Conservation (phyloP, 2,888 invertebrate species). For the Coleophora flavipennella region DNA sequence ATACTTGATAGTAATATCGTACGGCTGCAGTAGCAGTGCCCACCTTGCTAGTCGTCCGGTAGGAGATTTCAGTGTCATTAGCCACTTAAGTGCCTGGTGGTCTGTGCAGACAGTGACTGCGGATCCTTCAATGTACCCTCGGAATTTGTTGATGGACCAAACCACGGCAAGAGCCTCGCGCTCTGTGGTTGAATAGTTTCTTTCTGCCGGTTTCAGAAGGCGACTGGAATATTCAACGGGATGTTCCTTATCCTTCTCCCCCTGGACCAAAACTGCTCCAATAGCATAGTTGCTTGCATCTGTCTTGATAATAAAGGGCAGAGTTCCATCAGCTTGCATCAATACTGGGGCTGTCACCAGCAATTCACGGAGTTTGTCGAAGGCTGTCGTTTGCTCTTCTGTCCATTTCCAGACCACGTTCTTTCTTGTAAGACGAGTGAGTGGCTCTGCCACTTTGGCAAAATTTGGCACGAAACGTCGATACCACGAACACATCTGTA, state of each 20-base stretch:
- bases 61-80: conserved; percentile 30
- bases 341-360: conserved; percentile 9
- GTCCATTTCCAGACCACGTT: background rate
- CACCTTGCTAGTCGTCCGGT: conserved; percentile 42
- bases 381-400: background rate
- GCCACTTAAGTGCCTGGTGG: conserved; percentile 10
- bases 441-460: conserved; percentile 12
- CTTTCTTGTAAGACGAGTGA: conserved; percentile 12
- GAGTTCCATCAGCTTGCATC: conserved; percentile 8
- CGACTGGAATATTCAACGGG: conserved; percentile 21
- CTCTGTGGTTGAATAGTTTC: conserved; percentile 41
- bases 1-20: conserved; percentile 7
- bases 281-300: conserved; percentile 22
- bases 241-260: conserved; percentile 16
- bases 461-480: conserved; percentile 12
- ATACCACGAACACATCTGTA: conserved; percentile 14
- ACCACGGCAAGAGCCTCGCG: conserved; percentile 28
- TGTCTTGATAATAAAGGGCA: conserved; percentile 8
- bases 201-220: conserved; percentile 22
- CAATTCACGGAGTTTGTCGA: background rate
- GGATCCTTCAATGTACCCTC: conserved; percentile 6
- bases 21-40: conserved; percentile 33
- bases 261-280: conserved; percentile 21
- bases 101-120: conserved; percentile 6
- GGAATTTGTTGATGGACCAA: conserved; percentile 2